Evolutionary conservation across 2,113 vertebrate genomes (phyloP).

Genomic region (Argyrosomus japonicus): DNA sequence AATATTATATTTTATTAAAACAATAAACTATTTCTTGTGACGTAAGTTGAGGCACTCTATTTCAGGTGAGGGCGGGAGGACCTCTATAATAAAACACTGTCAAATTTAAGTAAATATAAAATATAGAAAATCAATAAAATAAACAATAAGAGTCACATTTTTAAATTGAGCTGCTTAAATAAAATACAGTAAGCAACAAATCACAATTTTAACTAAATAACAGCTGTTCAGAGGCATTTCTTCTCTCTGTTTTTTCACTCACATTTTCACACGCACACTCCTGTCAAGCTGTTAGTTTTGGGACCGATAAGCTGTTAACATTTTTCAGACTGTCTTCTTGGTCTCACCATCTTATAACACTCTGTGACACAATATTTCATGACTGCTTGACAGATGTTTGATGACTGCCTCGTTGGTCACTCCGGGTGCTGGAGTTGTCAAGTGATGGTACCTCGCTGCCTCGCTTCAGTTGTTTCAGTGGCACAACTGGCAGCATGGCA

Average conservation of each 20-base stretch:
- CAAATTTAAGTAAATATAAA: background rate
- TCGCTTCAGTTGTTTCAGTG: slow-evolving; percentile 29
- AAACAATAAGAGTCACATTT: background rate
- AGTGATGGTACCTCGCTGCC: slow-evolving; percentile 4
- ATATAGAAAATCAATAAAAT: background rate
- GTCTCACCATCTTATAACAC: background rate
- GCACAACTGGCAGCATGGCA: slow-evolving; percentile 5
- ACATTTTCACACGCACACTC: background rate
- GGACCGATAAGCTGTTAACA: background rate
- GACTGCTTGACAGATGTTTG: slow-evolving; percentile 44
- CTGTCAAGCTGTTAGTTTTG: slow-evolving; percentile 1
- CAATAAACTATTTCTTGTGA: too few relatives aligned
- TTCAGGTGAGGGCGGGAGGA: background rate
- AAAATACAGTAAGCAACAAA: background rate
- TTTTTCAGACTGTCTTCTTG: background rate
- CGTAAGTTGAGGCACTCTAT: background rate
- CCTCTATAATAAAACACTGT: background rate
- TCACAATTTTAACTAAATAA: too few relatives aligned
- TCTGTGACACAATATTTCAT: slow-evolving; percentile 11
- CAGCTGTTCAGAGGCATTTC: too few relatives aligned
- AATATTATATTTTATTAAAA: too few relatives aligned
- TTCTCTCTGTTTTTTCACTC: background rate
- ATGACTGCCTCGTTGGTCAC: slow-evolving; percentile 27
- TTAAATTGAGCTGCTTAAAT: background rate
- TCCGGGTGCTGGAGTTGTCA: slow-evolving; percentile 29